Evolutionary conservation across 2,888 invertebrate species (phyloP), one percentile per base, ranked within the genome.

Genomic region (Pterostichus niger): DNA sequence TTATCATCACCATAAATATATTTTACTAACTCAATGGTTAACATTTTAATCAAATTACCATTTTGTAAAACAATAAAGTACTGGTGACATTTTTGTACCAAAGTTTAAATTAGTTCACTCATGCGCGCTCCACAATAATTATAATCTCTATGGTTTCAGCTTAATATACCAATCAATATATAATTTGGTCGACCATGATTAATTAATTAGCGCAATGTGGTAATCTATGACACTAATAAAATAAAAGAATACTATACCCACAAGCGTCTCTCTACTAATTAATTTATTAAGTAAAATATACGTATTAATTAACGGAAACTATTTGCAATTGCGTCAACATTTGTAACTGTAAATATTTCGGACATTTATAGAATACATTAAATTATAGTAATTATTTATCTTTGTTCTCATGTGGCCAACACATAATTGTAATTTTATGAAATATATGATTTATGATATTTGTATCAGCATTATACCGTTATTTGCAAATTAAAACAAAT

Each of bases 311-410:
- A 73, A 73, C 40, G 15, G 11, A 73, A 35, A 73, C 24, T 24
- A 24, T 46, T 46, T 46, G 17, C 46, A 17, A 49, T 46, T 40
- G 4, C 13, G 6, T 46, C 44, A 73, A 46, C 46, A 73, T 73
- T 73, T 73, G 9, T 17, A 17, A 17, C 59, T 13, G 6, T 17
- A n/a, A 13, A 73, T 24, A 73, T 73, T 35, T 13, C n/a, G 15
- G 24, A 46, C 13, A 44, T 49, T 24, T 44, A 73, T 35, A 11
- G n/a, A 17, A 10, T 10, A 9, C 6, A 35, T 35, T 64, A 71
- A 71, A 71, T 71, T 71, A 71, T 71, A 40, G 40, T 40, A 24
- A 71, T 71, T 71, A 75, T 75, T 75, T 75, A 75, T 17, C 52
- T 52, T 75, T 75, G 13, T 75, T 52, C 75, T 52, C 52, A n/a